Base-by-base conservation (phyloP, 2,113 vertebrate genomes). In the Diadophis punctatus region DNA sequence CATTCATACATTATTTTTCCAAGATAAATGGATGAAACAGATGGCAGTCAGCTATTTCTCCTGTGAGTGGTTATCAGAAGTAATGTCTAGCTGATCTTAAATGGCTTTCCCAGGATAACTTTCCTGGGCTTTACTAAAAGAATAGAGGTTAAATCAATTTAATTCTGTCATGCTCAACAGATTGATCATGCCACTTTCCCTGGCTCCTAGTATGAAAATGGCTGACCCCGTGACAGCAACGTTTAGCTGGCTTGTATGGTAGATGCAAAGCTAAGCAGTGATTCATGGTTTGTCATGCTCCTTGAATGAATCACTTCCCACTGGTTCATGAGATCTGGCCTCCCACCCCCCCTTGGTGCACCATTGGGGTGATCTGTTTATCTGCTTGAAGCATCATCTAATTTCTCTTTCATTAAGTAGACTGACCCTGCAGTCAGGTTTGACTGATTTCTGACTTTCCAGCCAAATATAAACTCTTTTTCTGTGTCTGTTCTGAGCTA, bases 271-370 rank as follows among this genome's bases (percentile, higher is more conserved):
- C 86, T 90, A 52, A 84, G 68, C 48, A 88, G 91, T 88, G 94
- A 95, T 94, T 95, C 92, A 94, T 53, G 63, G 92, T 68, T 93
- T 74, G 94, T 90, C 60, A 93, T 90, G 74, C 88, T 90, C 92
- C 43, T 5, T 91, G 87, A 96, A 93, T 87, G 80, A 96, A 93
- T 95, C 92, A 93, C 52, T 93, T 80, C 30, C 52, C 89, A 92
- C 74, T 90, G 94, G 58, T 48, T 94, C 51, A 23, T 84, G 84
- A 90, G 93, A 80, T 39, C 39, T 92, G 92, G 92, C 52, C 91
- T 92, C 88, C 85, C 52, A 7, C 34, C 85, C 93, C n/a, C 88
- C 43, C 39, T 22, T 0, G 0, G 51, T 90, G 46, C 84, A 85
- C 34, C 86, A n/a, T 34, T 1, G 0, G 58, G 86, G 0, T 90